phyloP scores from a whole-genome alignment of 2,888 invertebrate genomes.

The Lydus trimaculatus region DNA sequence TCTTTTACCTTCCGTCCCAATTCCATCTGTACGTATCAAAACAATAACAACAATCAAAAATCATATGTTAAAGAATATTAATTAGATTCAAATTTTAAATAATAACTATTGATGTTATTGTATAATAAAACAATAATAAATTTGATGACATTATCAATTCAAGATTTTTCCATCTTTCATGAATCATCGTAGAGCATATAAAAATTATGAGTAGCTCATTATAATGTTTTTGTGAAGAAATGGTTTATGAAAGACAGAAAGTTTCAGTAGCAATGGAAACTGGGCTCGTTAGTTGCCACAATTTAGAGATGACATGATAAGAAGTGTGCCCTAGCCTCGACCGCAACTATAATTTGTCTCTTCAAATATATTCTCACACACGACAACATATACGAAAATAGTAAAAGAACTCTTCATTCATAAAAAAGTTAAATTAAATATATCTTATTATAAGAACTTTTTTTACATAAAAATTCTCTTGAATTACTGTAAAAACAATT shows the following conservation, averaged over 20 bases:
- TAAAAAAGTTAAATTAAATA: slow-evolving; percentile 7
- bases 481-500: background rate
- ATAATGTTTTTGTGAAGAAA: background rate
- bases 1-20: slow-evolving; percentile 35
- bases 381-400: slow-evolving; percentile 8
- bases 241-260: background rate
- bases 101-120: background rate
- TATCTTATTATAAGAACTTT: background rate
- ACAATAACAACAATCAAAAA: background rate
- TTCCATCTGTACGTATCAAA: slow-evolving; percentile 15
- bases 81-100: background rate
- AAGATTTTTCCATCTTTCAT: slow-evolving; percentile 1
- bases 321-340: slow-evolving; percentile 36
- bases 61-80: background rate
- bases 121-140: slow-evolving; percentile 9
- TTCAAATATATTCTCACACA: slow-evolving; percentile 38
- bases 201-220: slow-evolving; percentile 1
- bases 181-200: background rate
- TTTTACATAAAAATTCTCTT: background rate
- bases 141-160: slow-evolving; percentile 1
- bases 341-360: slow-evolving; percentile 40
- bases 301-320: slow-evolving; percentile 40
- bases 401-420: slow-evolving; percentile 1
- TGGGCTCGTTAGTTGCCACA: slow-evolving; percentile 42
- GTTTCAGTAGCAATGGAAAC: slow-evolving; percentile 8